phyloP scores from a whole-genome alignment of 1,140 invertebrate species.

The Heliconius hermathena region DNA sequence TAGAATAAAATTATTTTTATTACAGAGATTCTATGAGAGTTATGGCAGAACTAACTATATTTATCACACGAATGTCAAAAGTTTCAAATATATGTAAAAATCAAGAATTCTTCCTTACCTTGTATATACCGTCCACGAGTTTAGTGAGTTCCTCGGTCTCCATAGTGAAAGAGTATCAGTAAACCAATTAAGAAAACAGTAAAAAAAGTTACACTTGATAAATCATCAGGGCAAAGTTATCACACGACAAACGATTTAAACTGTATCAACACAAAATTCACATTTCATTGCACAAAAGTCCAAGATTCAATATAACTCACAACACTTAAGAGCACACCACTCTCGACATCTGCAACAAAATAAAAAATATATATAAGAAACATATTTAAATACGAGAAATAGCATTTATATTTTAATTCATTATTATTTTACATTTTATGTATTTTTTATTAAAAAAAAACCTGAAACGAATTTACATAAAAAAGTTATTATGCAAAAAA shows the following conservation, averaged over 20 bases:
- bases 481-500: background rate
- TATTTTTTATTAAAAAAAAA: background rate
- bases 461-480: background rate
- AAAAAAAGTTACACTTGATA: conserved; percentile 64
- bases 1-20: conserved; percentile 6
- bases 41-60: conserved; percentile 25
- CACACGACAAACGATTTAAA: conserved; percentile 67
- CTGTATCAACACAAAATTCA: conserved; percentile 74
- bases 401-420: background rate
- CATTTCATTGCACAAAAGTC: conserved; percentile 66
- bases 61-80: conserved; percentile 23
- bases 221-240: conserved; percentile 67
- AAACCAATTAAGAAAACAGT: conserved; percentile 50
- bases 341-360: conserved; percentile 75
- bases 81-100: conserved; percentile 23
- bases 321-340: conserved; percentile 61
- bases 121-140: conserved; percentile 94
- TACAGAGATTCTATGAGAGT: conserved; percentile 4
- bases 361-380: conserved; percentile 40
- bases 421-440: background rate
- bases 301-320: conserved; percentile 43
- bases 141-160: conserved; percentile 94
- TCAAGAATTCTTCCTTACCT: conserved; percentile 75
- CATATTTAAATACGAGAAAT: background rate
- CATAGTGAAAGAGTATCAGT: conserved; percentile 82